Base-by-base conservation (phyloP, 1,140 invertebrate genomes). In the Musca domestica region DNA sequence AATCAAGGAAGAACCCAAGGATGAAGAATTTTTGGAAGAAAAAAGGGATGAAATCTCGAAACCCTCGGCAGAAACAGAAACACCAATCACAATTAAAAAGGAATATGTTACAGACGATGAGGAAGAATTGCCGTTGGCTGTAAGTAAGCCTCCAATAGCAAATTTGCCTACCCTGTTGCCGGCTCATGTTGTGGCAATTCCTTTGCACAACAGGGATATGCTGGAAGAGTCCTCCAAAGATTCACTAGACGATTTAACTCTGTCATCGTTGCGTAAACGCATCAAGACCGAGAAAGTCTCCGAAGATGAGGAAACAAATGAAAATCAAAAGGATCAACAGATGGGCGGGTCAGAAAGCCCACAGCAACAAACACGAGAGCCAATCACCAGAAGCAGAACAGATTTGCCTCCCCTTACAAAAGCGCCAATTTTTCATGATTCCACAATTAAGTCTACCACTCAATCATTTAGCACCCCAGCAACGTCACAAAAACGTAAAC, bases 1-100 rank as follows among this genome's bases (percentile, higher is more conserved):
- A 66, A 77, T 78, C 12, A 78, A 78, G 66, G 58, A 66, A 19
- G 76, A 78, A 49, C 74, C 76, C 0, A 66, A 69, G 41, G 76
- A 78, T 14, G 51, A 22, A 15, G 25, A 61, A 12, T 17, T 61
- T 20, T 7, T 20, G 19, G n/a, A 61, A 20, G 19, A 34, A 19
- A 3, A 30, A 4, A 30, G 9, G 27, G 34, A 5, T 2, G 23
- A n/a, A n/a, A n/a, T n/a, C 46, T 1, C n/a, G n/a, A 74, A 23
- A 23, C 4, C 48, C 48, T n/a, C 34, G n/a, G n/a, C 17, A 3
- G 71, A 70, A n/a, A n/a, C n/a, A 14, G 71, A 63, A 12, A 64
- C 71, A 49, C 4, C 17, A 20, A 15, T 69, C 2, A 25, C 23
- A 15, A 67, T 71, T 19, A 69, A 70, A 19, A 64, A 70, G 19